Evolutionary conservation across 1,140 invertebrate genomes (phyloP).

Genomic region (Drosophila triauraria): DNA sequence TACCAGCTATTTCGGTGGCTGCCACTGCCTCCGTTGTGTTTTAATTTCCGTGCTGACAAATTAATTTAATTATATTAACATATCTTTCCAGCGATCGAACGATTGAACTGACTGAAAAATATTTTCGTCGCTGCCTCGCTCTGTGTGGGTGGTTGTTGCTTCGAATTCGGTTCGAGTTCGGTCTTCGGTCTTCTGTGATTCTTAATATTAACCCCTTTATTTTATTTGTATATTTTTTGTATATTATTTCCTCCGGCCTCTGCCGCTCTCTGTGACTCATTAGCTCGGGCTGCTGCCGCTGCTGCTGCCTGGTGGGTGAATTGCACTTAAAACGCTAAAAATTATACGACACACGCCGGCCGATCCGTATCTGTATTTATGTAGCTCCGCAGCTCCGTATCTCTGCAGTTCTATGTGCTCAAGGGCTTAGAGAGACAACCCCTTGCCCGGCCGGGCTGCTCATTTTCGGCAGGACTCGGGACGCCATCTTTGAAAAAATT

Average conservation of each 20-base stretch:
- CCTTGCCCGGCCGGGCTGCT: constrained; percentile 45
- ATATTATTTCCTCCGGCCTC: not conserved
- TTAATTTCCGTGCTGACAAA: constrained; percentile 83
- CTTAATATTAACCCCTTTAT: constrained; percentile 66
- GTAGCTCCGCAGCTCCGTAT: constrained; percentile 32
- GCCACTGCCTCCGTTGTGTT: constrained; percentile 46
- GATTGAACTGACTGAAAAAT: constrained; percentile 59
- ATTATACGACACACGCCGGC: constrained; percentile 75
- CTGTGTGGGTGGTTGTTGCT: constrained; percentile 12
- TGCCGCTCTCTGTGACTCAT: constrained; percentile 60
- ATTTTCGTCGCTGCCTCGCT: constrained; percentile 11
- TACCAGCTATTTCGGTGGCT: constrained; percentile 29
- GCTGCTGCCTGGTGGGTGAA: constrained; percentile 29
- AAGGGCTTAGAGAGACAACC: constrained; percentile 66
- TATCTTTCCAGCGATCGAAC: constrained; percentile 78
- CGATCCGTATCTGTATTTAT: constrained; percentile 50
- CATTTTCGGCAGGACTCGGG: constrained; percentile 56
- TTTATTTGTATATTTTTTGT: not conserved
- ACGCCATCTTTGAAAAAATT: constrained; percentile 72
- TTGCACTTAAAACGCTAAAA: constrained; percentile 81
- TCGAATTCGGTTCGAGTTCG: constrained; percentile 7
- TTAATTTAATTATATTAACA: constrained; percentile 84
- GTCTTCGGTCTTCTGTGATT: constrained; percentile 26
- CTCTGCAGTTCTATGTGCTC: constrained; percentile 35
- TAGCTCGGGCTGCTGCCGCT: constrained; percentile 33